These are phyloP conservation scores for Hofmannophila pseudospretella DNA, from an alignment of 2,888 invertebrate species.

Conservation along the genomic window DNA sequence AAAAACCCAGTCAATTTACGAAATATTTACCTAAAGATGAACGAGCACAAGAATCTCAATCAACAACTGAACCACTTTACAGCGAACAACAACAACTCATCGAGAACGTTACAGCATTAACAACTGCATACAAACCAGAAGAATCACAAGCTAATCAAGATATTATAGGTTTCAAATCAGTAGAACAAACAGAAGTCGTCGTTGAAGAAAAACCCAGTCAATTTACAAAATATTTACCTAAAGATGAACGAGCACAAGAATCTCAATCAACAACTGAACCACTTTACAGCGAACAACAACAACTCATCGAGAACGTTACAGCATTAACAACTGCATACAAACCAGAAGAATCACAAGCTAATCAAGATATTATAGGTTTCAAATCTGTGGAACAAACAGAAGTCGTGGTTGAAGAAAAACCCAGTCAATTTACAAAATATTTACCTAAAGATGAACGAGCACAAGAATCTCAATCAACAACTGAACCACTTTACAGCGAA, in stretches of 20 bases:
- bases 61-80: conserved; percentile 62
- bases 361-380: conserved; percentile 7
- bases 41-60: conserved; percentile 40
- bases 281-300: conserved; percentile 29
- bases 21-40: conserved; percentile 40
- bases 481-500: conserved; percentile 30
- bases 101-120: conserved; percentile 20
- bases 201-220: conserved; percentile 34
- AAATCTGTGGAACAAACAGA: conserved; percentile 27
- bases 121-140: conserved; percentile 13
- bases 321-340: conserved; percentile 9
- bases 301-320: conserved; percentile 27
- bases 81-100: conserved; percentile 41
- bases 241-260: conserved; percentile 27
- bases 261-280: conserved; percentile 28
- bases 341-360: conserved; percentile 18
- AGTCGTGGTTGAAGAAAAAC: conserved; percentile 27
- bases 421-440: conserved; percentile 18
- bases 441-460: conserved; percentile 29
- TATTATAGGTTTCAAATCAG: conserved; percentile 38
- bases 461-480: conserved; percentile 20
- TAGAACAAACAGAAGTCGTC: conserved; percentile 49
- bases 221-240: conserved; percentile 16
- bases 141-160: conserved; percentile 52
- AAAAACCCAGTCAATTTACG: conserved; percentile 29